phyloP scores from a whole-genome alignment of 1,140 invertebrate genomes.

The Papilio xuthus region DNA sequence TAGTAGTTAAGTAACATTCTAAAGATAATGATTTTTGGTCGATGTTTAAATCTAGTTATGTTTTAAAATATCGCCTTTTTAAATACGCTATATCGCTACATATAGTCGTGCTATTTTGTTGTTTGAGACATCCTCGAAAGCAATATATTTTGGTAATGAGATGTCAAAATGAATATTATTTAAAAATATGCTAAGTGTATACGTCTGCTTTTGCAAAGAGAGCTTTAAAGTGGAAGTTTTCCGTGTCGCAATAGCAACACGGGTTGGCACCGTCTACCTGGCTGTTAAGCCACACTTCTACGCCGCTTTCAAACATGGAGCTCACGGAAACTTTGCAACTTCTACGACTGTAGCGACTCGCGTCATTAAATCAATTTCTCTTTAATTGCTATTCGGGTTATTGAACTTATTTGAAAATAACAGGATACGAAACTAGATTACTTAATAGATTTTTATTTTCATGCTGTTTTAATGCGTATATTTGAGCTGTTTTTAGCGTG shows the following conservation, averaged over 20 bases:
- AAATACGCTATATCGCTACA: too few relatives aligned
- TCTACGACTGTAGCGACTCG: not conserved
- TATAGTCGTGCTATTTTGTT: not conserved
- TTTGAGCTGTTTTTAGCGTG: not conserved
- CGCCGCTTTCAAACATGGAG: slow-evolving; percentile 8
- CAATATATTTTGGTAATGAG: not conserved
- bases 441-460: not conserved
- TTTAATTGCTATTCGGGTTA: not conserved
- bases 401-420: slow-evolving; percentile 9
- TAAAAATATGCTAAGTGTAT: slow-evolving; percentile 32
- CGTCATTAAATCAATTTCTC: slow-evolving; percentile 36
- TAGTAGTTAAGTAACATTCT: not conserved
- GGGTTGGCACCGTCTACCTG: slow-evolving; percentile 22
- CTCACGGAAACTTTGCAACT: slow-evolving; percentile 19
- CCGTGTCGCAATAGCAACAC: slow-evolving; percentile 27
- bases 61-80: not conserved
- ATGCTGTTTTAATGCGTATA: not conserved
- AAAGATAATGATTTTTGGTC: not conserved
- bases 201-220: slow-evolving; percentile 22
- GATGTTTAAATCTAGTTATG: not conserved
- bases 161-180: slow-evolving; percentile 6
- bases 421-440: not conserved
- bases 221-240: slow-evolving; percentile 33
- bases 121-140: not conserved
- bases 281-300: not conserved